These are phyloP conservation scores for Gymnocypris eckloni DNA, from an alignment of 2,797 vertebrate species.

Conservation along the genomic window DNA sequence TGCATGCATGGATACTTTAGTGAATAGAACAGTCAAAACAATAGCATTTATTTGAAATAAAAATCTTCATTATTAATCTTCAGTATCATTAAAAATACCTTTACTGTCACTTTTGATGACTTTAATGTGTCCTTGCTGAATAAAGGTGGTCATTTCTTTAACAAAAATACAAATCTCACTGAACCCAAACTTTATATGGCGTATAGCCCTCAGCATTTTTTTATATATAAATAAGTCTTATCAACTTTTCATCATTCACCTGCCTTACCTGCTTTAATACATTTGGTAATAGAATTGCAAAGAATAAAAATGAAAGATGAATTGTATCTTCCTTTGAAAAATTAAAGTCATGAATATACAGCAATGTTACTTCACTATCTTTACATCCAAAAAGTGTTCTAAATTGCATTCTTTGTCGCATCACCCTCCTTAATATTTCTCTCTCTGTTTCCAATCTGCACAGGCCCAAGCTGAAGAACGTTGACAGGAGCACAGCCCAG, in stretches of 20 bases:
- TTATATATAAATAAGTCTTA: neutral
- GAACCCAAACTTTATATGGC: neutral
- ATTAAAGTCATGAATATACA: neutral
- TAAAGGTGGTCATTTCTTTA: too few species aligned
- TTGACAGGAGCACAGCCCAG: constrained; percentile 97
- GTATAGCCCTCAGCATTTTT: neutral
- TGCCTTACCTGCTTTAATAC: too few species aligned
- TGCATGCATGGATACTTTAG: too few species aligned
- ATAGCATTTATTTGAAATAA: neutral
- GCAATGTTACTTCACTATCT: neutral
- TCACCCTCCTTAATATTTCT: neutral
- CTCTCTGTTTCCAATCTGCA: constrained; percentile 60
- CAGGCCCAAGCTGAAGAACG: constrained; percentile 98
- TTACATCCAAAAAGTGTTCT: neutral
- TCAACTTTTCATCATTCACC: too few species aligned
- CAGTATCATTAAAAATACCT: neutral
- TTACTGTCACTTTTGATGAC: neutral
- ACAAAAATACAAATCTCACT: too few species aligned
- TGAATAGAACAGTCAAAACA: neutral
- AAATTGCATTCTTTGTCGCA: neutral
- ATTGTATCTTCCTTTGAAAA: neutral
- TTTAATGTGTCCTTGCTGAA: neutral
- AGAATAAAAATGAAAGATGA: neutral
- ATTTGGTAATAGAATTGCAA: too few species aligned
- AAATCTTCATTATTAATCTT: neutral